phyloP scores from a whole-genome alignment of 2,797 vertebrate genomes.

The Poecilia wingei region DNA sequence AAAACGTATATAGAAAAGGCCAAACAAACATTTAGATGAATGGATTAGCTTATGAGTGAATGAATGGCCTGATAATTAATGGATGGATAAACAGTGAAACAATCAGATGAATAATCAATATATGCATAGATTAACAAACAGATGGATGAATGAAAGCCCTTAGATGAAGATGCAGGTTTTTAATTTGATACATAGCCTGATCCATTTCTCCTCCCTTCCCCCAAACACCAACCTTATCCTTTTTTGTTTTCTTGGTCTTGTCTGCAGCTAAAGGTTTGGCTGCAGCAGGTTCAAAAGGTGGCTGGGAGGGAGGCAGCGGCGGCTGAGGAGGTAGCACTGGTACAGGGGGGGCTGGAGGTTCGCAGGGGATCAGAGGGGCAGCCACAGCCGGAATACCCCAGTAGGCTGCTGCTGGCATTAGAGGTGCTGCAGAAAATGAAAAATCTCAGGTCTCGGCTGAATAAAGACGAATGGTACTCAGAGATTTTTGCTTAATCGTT shows the following conservation, averaged over 20 bases:
- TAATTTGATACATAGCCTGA: no score
- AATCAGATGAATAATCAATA: neutral
- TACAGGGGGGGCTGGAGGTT: slow-evolving; percentile 77
- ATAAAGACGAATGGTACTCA: neutral
- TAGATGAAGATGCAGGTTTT: no score
- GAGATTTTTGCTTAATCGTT: neutral
- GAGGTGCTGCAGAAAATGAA: slow-evolving; percentile 63
- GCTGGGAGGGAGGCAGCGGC: slow-evolving; percentile 70
- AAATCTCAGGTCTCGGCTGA: neutral
- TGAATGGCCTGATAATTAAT: neutral
- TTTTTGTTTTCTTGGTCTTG: slow-evolving; percentile 90
- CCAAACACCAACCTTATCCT: slow-evolving; percentile 86
- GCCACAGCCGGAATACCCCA: slow-evolving; percentile 81
- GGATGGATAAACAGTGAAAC: neutral
- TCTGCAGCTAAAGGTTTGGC: slow-evolving; percentile 80
- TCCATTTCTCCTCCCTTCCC: neutral
- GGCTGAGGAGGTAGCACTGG: slow-evolving; percentile 75
- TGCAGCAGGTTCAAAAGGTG: slow-evolving; percentile 67
- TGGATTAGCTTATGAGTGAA: neutral
- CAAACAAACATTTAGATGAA: neutral
- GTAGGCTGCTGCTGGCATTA: slow-evolving; percentile 77
- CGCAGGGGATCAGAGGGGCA: slow-evolving; percentile 80
- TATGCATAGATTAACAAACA: neutral
- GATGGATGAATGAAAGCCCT: neutral
- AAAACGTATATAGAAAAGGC: neutral